A percentile compares a stretch with the other conserved stretches of the same genome.
Conservation (phyloP, 2,888 invertebrate species). For the Tinea pellionella region DNA sequence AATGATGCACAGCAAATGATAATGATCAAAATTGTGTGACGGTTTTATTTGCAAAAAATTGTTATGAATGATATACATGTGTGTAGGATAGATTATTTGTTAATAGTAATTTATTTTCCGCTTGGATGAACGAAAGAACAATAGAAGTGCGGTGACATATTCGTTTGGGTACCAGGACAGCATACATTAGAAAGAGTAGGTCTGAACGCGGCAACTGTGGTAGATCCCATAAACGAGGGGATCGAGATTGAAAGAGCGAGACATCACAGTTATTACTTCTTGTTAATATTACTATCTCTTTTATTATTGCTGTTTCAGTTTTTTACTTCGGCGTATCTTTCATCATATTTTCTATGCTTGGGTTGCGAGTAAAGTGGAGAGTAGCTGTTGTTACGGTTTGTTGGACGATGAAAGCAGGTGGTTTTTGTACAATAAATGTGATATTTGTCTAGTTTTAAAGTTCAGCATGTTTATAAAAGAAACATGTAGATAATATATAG, state of each 20-base stretch:
- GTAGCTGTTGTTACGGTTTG: neutral
- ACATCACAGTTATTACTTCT: neutral
- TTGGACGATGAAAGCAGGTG: neutral
- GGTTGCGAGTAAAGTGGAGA: neutral
- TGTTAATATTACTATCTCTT: neutral
- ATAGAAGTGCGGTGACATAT: constrained; percentile 25
- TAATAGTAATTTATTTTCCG: neutral
- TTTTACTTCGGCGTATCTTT: neutral
- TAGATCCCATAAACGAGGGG: constrained; percentile 1
- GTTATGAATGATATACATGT: too few species aligned
- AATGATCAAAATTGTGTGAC: too few species aligned
- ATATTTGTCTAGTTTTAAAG: neutral
- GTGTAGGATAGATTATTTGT: neutral
- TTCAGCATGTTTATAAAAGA: too few species aligned
- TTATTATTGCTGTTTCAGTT: neutral
- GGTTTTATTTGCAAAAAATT: too few species aligned
- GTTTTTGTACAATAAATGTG: neutral
- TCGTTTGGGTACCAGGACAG: constrained; percentile 25
- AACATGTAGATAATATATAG: too few species aligned
- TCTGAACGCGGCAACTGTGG: neutral
- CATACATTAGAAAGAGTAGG: constrained; percentile 19
- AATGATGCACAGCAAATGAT: too few species aligned
- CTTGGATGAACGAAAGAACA: constrained; percentile 18
- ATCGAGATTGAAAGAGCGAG: neutral
- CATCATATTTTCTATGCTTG: neutral